phyloP scores from a whole-genome alignment of 2,113 vertebrate genomes.

The Canis aureus region DNA sequence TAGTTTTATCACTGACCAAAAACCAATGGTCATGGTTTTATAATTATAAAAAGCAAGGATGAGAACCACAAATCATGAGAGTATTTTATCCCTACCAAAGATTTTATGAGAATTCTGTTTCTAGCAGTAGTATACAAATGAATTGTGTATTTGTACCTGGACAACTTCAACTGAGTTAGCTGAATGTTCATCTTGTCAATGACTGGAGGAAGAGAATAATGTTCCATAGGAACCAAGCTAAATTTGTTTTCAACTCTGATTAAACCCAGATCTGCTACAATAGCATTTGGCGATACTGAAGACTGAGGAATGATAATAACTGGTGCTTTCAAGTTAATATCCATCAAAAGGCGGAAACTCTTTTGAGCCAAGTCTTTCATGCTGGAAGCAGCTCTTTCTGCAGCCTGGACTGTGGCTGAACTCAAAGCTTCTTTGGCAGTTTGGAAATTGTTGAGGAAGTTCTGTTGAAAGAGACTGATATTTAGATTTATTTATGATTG shows the following conservation, averaged over 20 bases:
- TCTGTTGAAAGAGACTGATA: constrained; percentile 84
- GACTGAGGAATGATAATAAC: constrained; percentile 93
- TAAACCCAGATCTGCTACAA: constrained; percentile 92
- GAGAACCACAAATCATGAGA: not conserved
- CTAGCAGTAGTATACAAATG: not conserved
- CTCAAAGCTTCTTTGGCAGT: constrained; percentile 93
- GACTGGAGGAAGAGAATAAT: constrained; percentile 90
- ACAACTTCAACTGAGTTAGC: constrained; percentile 94
- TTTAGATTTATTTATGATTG: not conserved
- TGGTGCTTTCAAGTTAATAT: constrained; percentile 92
- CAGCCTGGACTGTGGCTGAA: constrained; percentile 94
- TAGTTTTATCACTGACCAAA: constrained; percentile 28
- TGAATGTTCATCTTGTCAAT: constrained; percentile 93
- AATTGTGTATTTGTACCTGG: constrained; percentile 88
- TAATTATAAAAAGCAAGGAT: constrained; percentile 19
- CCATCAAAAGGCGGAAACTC: constrained; percentile 92
- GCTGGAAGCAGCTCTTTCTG: constrained; percentile 93
- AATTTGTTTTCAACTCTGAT: constrained; percentile 92
- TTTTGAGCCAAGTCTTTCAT: constrained; percentile 93
- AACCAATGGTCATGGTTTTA: not conserved
- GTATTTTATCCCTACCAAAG: not conserved
- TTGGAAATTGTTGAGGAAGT: constrained; percentile 96
- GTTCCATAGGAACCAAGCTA: constrained; percentile 85
- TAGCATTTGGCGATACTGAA: constrained; percentile 87
- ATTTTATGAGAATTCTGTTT: not conserved